A percentile compares a stretch with the other conserved stretches of the same genome.
These are phyloP conservation scores for Eristalinus sepulchralis DNA, from an alignment of 2,888 invertebrate species.

Conservation along the genomic window DNA sequence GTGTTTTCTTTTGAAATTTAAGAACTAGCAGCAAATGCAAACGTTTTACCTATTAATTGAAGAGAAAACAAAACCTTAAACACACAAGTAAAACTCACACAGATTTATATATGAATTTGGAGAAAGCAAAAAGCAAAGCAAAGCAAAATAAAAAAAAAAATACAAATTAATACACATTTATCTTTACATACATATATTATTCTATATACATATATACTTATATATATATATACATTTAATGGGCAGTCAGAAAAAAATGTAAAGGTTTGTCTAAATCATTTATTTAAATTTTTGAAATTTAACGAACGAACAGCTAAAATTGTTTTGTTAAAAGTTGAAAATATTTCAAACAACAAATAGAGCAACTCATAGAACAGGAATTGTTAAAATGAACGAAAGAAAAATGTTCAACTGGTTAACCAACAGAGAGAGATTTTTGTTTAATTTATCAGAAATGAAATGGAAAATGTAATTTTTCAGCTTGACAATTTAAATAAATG, in stretches of 20 bases:
- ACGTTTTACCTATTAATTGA: conserved; percentile 49
- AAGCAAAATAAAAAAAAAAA: conserved; percentile 55
- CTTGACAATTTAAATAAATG: conserved; percentile 69
- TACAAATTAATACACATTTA: conserved; percentile 71
- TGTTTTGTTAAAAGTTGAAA: conserved; percentile 11
- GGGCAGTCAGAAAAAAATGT: conserved; percentile 75
- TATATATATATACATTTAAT: conserved; percentile 70
- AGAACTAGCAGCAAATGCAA: background rate
- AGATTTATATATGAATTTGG: conserved; percentile 47
- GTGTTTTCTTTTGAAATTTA: conserved; percentile 12
- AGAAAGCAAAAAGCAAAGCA: conserved; percentile 36
- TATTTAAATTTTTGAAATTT: conserved; percentile 61
- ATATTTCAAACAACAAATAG: background rate
- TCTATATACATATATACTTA: conserved; percentile 65
- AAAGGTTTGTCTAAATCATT: conserved; percentile 74
- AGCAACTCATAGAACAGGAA: conserved; percentile 15
- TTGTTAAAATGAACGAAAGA: conserved; percentile 16
- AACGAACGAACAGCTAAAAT: background rate
- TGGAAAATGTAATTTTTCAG: conserved; percentile 39
- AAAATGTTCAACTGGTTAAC: background rate
- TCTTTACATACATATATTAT: conserved; percentile 72
- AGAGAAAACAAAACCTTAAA: conserved; percentile 35
- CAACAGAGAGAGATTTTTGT: conserved; percentile 13
- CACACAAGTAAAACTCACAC: conserved; percentile 20
- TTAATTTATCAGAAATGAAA: conserved; percentile 17